Evolutionary conservation across 2,888 invertebrate genomes (phyloP).

Genomic region (Meteorus colon): DNA sequence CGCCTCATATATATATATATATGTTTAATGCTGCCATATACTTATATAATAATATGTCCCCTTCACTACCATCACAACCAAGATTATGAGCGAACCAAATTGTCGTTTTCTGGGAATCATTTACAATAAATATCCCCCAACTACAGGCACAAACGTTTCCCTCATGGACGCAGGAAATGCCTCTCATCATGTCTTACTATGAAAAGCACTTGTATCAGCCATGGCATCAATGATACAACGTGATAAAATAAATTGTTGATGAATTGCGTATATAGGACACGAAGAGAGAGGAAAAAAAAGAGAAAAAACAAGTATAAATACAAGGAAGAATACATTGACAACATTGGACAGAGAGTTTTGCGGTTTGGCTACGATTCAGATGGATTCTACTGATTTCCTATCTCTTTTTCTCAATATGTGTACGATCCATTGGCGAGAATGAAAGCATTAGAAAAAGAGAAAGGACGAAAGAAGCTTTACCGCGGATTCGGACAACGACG

Average conservation of each 20-base stretch:
- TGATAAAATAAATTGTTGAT: background rate
- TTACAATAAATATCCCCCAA: constrained; percentile 72
- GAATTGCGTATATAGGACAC: constrained; percentile 36
- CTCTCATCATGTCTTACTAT: background rate
- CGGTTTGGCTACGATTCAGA: constrained; percentile 70
- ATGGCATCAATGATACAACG: background rate
- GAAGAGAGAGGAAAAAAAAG: constrained; percentile 27
- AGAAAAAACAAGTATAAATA: constrained; percentile 23
- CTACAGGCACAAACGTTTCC: constrained; percentile 32
- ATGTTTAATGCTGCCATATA: background rate
- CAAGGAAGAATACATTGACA: constrained; percentile 3
- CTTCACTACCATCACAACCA: constrained; percentile 42
- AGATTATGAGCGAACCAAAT: constrained; percentile 25
- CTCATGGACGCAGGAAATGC: constrained; percentile 60
- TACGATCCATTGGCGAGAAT: constrained; percentile 14
- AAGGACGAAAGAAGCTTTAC: constrained; percentile 20
- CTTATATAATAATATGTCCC: constrained; percentile 33
- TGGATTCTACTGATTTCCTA: constrained; percentile 38
- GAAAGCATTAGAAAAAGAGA: constrained; percentile 4
- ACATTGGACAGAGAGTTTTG: constrained; percentile 48
- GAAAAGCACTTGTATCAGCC: background rate
- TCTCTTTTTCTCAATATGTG: background rate
- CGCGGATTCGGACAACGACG: constrained; percentile 15
- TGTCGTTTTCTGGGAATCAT: constrained; percentile 63
- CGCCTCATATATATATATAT: constrained; percentile 19